Evolutionary conservation across 2,888 invertebrate genomes (phyloP).

Genomic region (Brachyptera putata): DNA sequence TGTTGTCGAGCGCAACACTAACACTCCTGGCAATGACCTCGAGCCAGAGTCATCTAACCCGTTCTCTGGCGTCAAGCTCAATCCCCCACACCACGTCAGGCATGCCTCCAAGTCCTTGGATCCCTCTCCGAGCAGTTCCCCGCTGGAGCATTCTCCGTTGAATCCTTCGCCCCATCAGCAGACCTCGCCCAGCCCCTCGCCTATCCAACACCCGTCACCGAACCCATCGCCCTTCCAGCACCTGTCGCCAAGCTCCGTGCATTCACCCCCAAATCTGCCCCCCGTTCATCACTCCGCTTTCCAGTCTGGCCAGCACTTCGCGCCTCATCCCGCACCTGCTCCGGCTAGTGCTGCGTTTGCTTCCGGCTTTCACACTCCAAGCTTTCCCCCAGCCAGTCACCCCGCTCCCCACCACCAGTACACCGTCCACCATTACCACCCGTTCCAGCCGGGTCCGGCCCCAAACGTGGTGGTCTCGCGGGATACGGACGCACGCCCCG

Average conservation of each 20-base stretch:
- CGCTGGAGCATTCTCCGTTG: conserved; percentile 1
- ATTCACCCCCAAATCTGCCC: conserved; percentile 5
- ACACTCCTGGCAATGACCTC: neutral
- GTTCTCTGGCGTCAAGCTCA: neutral
- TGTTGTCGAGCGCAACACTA: neutral
- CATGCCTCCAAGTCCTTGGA: neutral
- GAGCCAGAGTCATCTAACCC: neutral
- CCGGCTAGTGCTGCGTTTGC: no score
- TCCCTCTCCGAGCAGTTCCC: conserved; percentile 37
- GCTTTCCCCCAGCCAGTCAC: neutral
- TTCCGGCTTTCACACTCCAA: conserved; percentile 40
- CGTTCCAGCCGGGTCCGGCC: conserved; percentile 23
- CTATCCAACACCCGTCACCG: conserved; percentile 27
- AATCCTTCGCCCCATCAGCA: neutral
- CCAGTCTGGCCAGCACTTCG: neutral
- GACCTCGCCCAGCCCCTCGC: neutral
- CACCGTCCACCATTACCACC: conserved; percentile 38
- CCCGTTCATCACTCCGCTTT: no score
- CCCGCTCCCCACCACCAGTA: conserved; percentile 36
- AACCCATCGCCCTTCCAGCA: conserved; percentile 35
- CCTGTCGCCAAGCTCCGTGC: neutral
- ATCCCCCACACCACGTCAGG: neutral
- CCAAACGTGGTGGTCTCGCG: conserved; percentile 31
- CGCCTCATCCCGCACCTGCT: conserved; percentile 8
- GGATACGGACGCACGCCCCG: conserved; percentile 24